Conservation (phyloP, 2,888 invertebrate species). For the Hemistola chrysoprasaria region DNA sequence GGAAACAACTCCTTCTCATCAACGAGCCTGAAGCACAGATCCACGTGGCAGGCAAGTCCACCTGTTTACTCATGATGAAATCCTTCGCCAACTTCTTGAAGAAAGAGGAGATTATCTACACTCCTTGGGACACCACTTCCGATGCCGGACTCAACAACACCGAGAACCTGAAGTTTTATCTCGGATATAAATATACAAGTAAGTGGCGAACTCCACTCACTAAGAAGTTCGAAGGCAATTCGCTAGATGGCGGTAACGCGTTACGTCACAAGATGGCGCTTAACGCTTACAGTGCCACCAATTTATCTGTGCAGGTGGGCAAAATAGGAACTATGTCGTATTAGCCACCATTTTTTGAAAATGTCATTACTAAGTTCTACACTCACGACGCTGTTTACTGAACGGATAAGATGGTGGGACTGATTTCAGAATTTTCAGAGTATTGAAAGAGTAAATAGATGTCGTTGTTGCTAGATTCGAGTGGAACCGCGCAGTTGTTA, state of each 20-base stretch:
- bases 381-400: too few species aligned
- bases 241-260: constrained; percentile 11
- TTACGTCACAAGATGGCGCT: constrained; percentile 33
- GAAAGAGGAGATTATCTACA: constrained; percentile 68
- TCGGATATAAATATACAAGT: constrained; percentile 88
- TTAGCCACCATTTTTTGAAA: too few species aligned
- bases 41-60: constrained; percentile 85
- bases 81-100: constrained; percentile 84
- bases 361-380: too few species aligned
- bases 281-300: too few species aligned
- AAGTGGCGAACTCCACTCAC: constrained; percentile 58
- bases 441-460: too few species aligned
- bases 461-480: constrained; percentile 80
- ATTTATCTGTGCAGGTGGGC: too few species aligned
- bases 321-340: too few species aligned
- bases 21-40: constrained; percentile 87
- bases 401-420: too few species aligned
- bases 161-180: constrained; percentile 84
- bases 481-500: constrained; percentile 87
- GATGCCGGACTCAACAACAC: constrained; percentile 79
- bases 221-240: neutral
- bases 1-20: constrained; percentile 87
- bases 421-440: too few species aligned
- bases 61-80: constrained; percentile 89
- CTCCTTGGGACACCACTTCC: constrained; percentile 84